These are phyloP conservation scores for Athene cunicularia DNA, from an alignment of 2,113 vertebrate genomes.

Conservation along the genomic window DNA sequence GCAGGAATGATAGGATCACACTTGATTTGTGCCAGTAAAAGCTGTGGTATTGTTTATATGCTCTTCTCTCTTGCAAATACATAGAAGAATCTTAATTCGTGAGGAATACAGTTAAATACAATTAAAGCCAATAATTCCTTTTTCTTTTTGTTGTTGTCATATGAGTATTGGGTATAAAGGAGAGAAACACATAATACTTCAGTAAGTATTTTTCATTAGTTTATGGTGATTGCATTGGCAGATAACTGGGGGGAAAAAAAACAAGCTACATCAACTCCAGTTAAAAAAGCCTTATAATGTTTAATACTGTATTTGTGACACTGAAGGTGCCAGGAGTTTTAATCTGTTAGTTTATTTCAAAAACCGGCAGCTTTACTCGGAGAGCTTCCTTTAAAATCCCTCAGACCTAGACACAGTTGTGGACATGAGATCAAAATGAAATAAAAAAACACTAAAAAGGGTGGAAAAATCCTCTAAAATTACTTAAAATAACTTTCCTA, in stretches of 20 bases:
- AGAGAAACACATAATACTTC: background rate
- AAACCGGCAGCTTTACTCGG: background rate
- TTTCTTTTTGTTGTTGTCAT: background rate
- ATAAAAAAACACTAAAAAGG: background rate
- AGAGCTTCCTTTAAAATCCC: background rate
- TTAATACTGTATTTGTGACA: background rate
- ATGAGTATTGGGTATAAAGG: background rate
- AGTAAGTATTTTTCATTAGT: background rate
- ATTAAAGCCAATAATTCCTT: background rate
- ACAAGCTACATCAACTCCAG: background rate
- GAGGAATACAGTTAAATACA: background rate
- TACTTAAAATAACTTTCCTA: background rate
- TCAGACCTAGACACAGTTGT: background rate
- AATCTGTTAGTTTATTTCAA: background rate
- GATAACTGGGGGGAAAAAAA: background rate
- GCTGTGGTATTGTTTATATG: background rate
- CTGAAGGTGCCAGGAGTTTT: background rate
- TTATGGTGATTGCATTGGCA: background rate
- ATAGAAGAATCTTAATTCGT: background rate
- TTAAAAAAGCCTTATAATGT: background rate
- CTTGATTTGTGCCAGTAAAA: background rate
- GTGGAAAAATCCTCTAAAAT: background rate
- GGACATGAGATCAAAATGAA: background rate
- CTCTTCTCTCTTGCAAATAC: background rate
- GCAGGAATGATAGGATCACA: background rate